Evolutionary conservation across 2,113 vertebrate species (phyloP).

Genomic region (Leucosticte australis): DNA sequence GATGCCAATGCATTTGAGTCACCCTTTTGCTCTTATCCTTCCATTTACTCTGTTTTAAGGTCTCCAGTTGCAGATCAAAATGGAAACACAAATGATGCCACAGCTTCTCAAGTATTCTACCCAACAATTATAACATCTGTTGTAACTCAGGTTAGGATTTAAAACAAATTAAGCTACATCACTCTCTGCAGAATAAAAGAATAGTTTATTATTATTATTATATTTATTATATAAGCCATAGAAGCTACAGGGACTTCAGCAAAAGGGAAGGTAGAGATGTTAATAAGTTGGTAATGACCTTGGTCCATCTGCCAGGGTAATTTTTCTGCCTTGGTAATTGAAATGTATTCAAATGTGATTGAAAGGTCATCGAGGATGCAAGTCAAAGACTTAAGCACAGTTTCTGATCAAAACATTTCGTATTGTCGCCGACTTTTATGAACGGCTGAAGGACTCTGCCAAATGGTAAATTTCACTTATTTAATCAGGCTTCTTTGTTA

Average conservation of each 20-base stretch:
- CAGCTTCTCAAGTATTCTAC: background rate
- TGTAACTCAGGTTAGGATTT: background rate
- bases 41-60: background rate
- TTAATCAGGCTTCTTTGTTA: slow-evolving; percentile 47
- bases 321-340: slow-evolving; percentile 17
- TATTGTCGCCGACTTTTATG: background rate
- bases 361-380: slow-evolving; percentile 15
- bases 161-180: background rate
- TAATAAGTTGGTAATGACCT: slow-evolving; percentile 11
- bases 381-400: background rate
- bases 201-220: background rate
- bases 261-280: background rate
- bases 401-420: slow-evolving; percentile 12
- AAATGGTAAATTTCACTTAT: slow-evolving; percentile 11
- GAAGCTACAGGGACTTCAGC: background rate
- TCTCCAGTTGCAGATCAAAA: background rate
- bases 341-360: slow-evolving; percentile 37
- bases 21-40: background rate
- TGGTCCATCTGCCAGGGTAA: background rate
- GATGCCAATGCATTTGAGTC: background rate
- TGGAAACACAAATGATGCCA: background rate
- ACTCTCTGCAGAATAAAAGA: background rate
- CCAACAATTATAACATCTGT: background rate
- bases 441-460: background rate
- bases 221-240: background rate